Evolutionary conservation across 2,797 vertebrate species (phyloP), one percentile per base, ranked within the genome.

Genomic region (Pagetopsis macropterus): DNA sequence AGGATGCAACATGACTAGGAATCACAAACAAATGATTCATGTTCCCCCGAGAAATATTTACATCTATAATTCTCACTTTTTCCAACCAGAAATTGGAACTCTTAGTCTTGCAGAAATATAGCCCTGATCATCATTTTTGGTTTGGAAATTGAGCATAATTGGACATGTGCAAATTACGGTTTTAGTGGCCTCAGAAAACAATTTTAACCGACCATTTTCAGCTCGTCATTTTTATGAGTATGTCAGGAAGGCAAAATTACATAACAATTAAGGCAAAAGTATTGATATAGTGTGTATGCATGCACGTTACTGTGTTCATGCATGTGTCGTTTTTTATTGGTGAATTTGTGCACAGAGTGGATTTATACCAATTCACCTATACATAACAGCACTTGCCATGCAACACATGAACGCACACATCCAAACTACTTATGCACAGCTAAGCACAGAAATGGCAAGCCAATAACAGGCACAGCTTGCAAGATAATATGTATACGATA

Each of bases 401-500:
- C 41, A 21, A 73, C 41, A 43, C 65, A 81, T 68, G 72, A 59
- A 82, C 75, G 68, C 58, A 77, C 8, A 65, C 46, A 72, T 65
- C 23, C 17, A 52, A 56, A 65, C 50, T 44, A 61, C 9, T 14
- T 41, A 65, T 63, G 56, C 54, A 60, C 52, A 60, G 23, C 61
- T 56, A 44, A 76, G 57, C 64, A 78, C 23, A 81, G 40, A 68
- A 78, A 72, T 15, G 48, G 21, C 65, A 58, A 81, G 72, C 50
- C 45, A 57, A n/a, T 73, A 75, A 75, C 50, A 78, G 76, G 85
- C 75, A 88, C 76, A 77, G 49, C 45, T 68, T 81, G 73, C 75
- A 64, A 84, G 49, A 68, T 67, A 75, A 64, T 49, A 75, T 13
- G 57, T 71, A 79, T 46, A 74, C 73, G 76, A 74, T 60, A 44